Conservation (phyloP, 2,113 vertebrate species). For the Pelodiscus sinensis region DNA sequence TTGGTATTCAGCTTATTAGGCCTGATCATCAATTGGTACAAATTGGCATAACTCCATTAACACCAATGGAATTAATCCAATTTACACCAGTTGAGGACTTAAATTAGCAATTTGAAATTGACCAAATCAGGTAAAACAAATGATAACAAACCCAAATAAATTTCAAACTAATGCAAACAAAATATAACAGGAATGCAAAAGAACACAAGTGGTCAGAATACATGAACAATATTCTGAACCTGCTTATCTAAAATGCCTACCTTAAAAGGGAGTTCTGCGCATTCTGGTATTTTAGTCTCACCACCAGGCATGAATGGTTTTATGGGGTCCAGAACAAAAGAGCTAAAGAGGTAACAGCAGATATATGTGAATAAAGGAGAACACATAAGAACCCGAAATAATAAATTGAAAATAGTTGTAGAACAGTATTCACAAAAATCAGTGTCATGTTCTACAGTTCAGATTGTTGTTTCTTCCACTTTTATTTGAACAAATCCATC, state of each 20-base stretch:
- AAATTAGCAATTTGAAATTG: not conserved
- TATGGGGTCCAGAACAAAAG: not conserved
- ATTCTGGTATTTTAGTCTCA: not conserved
- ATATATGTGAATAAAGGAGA: not conserved
- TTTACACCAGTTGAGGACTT: not conserved
- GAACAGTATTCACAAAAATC: slow-evolving; percentile 19
- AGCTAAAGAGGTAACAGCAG: fast-evolving
- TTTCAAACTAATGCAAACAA: not conserved
- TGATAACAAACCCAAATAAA: not conserved
- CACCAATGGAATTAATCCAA: not conserved
- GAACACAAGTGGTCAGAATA: not conserved
- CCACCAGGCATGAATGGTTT: not conserved
- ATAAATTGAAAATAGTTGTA: not conserved
- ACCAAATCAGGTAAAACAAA: not conserved
- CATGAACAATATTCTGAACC: not conserved
- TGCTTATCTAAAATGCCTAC: not conserved
- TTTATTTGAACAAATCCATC: slow-evolving; percentile 64
- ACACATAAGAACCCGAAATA: not conserved
- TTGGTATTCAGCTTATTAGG: not conserved
- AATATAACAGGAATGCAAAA: not conserved
- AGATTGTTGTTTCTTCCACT: slow-evolving; percentile 31
- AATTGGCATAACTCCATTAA: not conserved
- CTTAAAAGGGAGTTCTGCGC: not conserved
- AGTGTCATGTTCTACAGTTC: not conserved
- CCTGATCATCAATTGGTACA: not conserved